Evolutionary conservation across 2,113 vertebrate genomes (phyloP).

Genomic region (Emydocephalus ijimae): DNA sequence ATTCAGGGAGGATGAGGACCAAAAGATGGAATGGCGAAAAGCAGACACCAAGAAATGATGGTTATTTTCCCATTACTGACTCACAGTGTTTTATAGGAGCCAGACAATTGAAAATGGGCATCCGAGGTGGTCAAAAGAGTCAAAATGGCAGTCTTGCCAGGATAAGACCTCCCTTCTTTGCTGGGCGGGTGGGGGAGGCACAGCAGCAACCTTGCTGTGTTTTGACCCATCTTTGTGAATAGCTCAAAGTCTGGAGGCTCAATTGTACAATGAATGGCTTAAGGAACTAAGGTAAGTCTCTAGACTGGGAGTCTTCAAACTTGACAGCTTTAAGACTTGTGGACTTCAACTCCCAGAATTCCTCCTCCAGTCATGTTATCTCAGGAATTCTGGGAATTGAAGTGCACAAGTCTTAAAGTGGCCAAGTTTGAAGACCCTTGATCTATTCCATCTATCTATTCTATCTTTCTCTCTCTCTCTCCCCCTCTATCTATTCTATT

Average conservation of each 20-base stretch:
- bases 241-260: neutral
- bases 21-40: neutral
- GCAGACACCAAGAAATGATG: neutral
- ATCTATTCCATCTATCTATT: no score
- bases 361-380: no score
- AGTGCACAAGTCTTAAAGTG: no score
- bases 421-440: no score
- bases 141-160: neutral
- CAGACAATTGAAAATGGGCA: neutral
- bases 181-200: no score
- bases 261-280: neutral
- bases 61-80: neutral
- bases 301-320: no score
- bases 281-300: neutral
- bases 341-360: no score
- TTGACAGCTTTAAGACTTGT: no score
- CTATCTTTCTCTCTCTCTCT: no score
- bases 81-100: neutral
- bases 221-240: neutral
- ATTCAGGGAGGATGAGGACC: neutral
- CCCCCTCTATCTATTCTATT: no score
- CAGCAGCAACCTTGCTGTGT: neutral
- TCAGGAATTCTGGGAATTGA: no score
- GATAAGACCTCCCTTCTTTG: neutral
- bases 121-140: neutral